phyloP scores from a whole-genome alignment of 2,797 vertebrate species.

The Esox lucius region DNA sequence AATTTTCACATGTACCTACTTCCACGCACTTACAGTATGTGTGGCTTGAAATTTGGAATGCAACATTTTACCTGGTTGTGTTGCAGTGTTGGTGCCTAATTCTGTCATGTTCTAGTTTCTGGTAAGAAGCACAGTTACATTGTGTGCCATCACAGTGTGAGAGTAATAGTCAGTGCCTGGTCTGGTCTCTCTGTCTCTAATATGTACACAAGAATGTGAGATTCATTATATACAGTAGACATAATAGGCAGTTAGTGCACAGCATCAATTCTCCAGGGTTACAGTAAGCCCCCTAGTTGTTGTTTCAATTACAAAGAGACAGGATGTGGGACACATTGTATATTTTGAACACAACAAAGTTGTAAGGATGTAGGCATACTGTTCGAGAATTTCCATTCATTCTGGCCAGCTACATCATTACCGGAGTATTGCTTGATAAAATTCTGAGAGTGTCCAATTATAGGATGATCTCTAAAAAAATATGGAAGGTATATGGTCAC shows the following conservation, averaged over 20 bases:
- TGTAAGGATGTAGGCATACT: neutral
- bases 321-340: neutral
- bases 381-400: neutral
- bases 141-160: slow-evolving; percentile 46
- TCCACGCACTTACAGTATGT: too few relatives aligned
- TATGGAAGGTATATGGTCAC: slow-evolving; percentile 40
- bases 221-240: neutral
- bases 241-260: neutral
- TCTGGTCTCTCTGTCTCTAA: slow-evolving; percentile 12
- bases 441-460: slow-evolving; percentile 34
- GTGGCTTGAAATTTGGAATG: too few relatives aligned
- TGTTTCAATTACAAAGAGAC: neutral
- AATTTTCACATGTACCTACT: too few relatives aligned
- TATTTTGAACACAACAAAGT: neutral
- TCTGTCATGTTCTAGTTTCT: slow-evolving; percentile 29
- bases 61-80: too few relatives aligned
- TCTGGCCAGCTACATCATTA: neutral
- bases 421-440: slow-evolving; percentile 51
- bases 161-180: slow-evolving; percentile 27
- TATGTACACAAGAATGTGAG: slow-evolving; percentile 10
- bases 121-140: slow-evolving; percentile 25
- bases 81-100: slow-evolving; percentile 10
- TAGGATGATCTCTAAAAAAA: slow-evolving; percentile 37
- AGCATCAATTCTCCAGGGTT: neutral
- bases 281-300: neutral